Conservation (phyloP, 2,888 invertebrate species). For the Aspidapion aeneum region DNA sequence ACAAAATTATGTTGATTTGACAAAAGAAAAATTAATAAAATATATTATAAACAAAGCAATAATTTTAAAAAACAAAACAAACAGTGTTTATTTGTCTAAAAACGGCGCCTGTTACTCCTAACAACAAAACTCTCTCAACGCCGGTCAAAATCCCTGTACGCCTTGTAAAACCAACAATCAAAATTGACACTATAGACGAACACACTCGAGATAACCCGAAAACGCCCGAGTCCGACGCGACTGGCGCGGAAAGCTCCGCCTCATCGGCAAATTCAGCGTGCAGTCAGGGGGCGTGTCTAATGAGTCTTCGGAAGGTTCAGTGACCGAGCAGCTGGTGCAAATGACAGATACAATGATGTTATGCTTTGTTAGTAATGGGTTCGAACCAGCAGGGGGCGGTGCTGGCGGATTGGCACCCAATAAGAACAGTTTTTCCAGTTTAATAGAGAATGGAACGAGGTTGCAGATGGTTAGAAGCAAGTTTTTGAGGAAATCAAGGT, state of each 20-base stretch:
- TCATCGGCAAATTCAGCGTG: neutral
- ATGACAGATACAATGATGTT: conserved; percentile 51
- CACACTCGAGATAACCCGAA: neutral
- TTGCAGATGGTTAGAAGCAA: conserved; percentile 42
- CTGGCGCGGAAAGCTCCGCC: neutral
- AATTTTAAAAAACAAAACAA: too few relatives aligned
- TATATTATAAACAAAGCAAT: too few relatives aligned
- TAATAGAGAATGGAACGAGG: conserved; percentile 19
- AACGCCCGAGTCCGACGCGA: neutral
- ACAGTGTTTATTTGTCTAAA: too few relatives aligned
- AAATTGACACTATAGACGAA: neutral
- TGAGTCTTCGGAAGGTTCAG: neutral
- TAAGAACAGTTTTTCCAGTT: neutral
- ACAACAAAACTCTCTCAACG: neutral
- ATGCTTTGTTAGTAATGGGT: conserved; percentile 63
- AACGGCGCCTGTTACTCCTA: neutral
- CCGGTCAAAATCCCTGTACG: neutral
- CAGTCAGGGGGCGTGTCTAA: neutral
- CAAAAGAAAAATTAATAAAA: too few relatives aligned
- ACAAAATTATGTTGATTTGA: neutral
- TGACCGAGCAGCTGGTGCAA: neutral
- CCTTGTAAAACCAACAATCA: neutral
- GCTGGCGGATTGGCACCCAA: conserved; percentile 38
- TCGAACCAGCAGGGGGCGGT: conserved; percentile 49
- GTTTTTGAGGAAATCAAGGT: conserved; percentile 43